Evolutionary conservation across 2,797 vertebrate genomes (phyloP), one percentile per base, ranked within the genome.

Genomic region (Muscicapa striata): DNA sequence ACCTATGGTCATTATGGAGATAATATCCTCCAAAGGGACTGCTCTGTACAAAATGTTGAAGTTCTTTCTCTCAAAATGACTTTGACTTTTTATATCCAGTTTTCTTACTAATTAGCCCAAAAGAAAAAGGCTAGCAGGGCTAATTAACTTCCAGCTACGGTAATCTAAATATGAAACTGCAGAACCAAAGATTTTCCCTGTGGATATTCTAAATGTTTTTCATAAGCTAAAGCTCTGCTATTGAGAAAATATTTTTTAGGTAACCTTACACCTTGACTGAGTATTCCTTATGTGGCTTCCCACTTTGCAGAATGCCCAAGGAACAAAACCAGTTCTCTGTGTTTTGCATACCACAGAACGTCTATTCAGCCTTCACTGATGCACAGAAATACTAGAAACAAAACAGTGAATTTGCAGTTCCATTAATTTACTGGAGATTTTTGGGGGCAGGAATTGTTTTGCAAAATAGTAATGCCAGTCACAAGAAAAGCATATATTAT

Each of bases 51-150:
- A 96, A 96, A 94, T 40, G 66, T 89, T 97, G 84, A 89, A 70
- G 78, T 89, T 59, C 51, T 91, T 94, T 82, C 90, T 95, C 79
- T 89, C 61, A 95, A 92, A 97, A 97, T 92, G 76, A 94, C 89
- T 96, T 95, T 61, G 70, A 49, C 94, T 96, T 97, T 97, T 97
- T 91, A 93, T 64, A 96, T 90, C 77, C 72, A 63, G 75, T 93
- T 97, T 97, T 96, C 90, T 95, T 96, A 90, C 96, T 97, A 98
- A 98, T 98, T 98, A 97, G 94, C 90, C 89, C 90, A 95, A 88
- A 96, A 96, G 93, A 81, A 87, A 96, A 97, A 97, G 95, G 81
- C 64, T 55, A 90, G 80, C 92, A 97, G 89, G 89, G 91, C 96
- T 97, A 97, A 98, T 98, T 98, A 98, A 97, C 97, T 97, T 92